Evolutionary conservation across 2,888 invertebrate genomes (phyloP).

Genomic region (Zele albiditarsus): DNA sequence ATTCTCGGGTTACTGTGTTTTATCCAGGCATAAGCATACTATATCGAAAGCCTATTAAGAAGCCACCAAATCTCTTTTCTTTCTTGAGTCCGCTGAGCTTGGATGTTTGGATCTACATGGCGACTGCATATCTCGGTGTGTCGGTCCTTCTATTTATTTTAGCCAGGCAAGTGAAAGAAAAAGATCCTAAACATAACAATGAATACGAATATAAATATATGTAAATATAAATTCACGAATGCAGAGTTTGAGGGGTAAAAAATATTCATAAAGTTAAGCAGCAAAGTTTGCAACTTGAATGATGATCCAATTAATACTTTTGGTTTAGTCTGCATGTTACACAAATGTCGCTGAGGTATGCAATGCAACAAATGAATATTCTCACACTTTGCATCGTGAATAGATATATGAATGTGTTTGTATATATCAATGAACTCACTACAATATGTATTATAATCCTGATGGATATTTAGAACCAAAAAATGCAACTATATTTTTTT

Average conservation of each 20-base stretch:
- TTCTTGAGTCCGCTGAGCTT: constrained; percentile 80
- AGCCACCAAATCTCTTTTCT: constrained; percentile 80
- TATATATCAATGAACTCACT: neutral
- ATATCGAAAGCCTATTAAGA: constrained; percentile 78
- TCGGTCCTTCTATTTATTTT: constrained; percentile 78
- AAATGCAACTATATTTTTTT: neutral
- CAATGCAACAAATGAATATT: too few species aligned
- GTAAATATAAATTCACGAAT: neutral
- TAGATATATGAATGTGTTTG: too few species aligned
- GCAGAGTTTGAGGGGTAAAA: too few species aligned
- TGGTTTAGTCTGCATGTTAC: too few species aligned
- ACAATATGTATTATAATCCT: neutral
- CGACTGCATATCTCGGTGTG: constrained; percentile 79
- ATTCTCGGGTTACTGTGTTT: neutral
- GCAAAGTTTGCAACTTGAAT: too few species aligned
- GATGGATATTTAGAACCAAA: neutral
- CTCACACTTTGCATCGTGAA: too few species aligned
- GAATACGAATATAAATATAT: neutral
- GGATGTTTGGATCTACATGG: constrained; percentile 80
- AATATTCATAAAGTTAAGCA: too few species aligned
- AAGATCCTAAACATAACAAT: neutral
- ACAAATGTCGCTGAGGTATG: too few species aligned
- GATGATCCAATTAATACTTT: too few species aligned
- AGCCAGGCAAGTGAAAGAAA: constrained; percentile 74
- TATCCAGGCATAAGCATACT: constrained; percentile 75